Evolutionary conservation across 1,140 invertebrate genomes (phyloP).

Genomic region (Dendrolimus punctatus): DNA sequence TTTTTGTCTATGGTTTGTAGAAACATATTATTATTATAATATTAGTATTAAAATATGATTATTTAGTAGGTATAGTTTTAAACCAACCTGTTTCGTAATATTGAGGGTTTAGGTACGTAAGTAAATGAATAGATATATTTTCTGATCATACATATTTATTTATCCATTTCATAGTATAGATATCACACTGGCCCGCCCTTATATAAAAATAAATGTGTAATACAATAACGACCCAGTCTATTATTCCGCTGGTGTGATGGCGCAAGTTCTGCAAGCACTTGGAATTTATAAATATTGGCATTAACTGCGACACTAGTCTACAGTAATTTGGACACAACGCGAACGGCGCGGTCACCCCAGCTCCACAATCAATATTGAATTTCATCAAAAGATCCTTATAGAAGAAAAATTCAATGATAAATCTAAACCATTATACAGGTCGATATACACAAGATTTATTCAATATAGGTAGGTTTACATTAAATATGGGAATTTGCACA

Average conservation of each 20-base stretch:
- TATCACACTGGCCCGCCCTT: slow-evolving; percentile 72
- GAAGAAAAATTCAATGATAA: slow-evolving; percentile 55
- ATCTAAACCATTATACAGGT: slow-evolving; percentile 70
- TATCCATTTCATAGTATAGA: slow-evolving; percentile 70
- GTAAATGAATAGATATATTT: slow-evolving; percentile 61
- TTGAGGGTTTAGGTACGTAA: background rate
- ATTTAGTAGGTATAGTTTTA: no score
- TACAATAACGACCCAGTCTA: slow-evolving; percentile 60
- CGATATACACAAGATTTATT: slow-evolving; percentile 61
- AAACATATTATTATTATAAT: no score
- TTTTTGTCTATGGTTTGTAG: no score
- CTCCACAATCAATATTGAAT: slow-evolving; percentile 39
- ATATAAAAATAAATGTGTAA: slow-evolving; percentile 69
- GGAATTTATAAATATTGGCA: slow-evolving; percentile 50
- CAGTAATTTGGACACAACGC: slow-evolving; percentile 60
- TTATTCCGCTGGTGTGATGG: slow-evolving; percentile 36
- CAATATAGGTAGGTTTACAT: slow-evolving; percentile 47
- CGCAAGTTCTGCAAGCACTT: slow-evolving; percentile 26
- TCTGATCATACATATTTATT: slow-evolving; percentile 72
- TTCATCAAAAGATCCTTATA: slow-evolving; percentile 54
- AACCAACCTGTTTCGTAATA: background rate
- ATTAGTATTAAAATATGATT: no score
- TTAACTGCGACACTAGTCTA: slow-evolving; percentile 53
- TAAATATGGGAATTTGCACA: slow-evolving; percentile 62
- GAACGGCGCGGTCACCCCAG: slow-evolving; percentile 49